A percentile compares a stretch with the other conserved stretches of the same genome.
Conservation (phyloP, 2,797 vertebrate species). For the Arctocebus calabarensis region DNA sequence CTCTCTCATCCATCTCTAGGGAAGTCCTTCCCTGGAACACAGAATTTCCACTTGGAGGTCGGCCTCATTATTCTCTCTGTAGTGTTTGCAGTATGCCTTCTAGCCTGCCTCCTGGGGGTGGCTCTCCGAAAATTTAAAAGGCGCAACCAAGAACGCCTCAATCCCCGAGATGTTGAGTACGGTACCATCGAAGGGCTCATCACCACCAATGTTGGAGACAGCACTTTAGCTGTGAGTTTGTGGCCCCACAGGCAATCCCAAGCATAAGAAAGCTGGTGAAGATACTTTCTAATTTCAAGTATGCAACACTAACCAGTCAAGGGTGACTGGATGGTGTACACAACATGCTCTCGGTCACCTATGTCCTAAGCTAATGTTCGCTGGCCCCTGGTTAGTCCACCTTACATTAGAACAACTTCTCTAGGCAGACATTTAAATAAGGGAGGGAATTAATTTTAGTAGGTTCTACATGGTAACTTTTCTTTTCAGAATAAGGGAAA, state of each 20-base stretch:
- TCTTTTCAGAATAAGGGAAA: background rate
- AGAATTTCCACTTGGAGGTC: slow-evolving; percentile 93
- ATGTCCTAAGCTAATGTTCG: background rate
- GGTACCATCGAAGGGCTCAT: slow-evolving; percentile 98
- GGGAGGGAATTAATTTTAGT: background rate
- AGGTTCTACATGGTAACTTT: slow-evolving; percentile 38
- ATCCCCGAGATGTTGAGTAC: slow-evolving; percentile 95
- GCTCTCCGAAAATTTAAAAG: slow-evolving; percentile 94
- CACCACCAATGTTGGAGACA: slow-evolving; percentile 98
- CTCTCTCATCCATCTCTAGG: slow-evolving; percentile 74
- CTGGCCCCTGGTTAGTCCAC: background rate
- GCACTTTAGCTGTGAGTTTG: slow-evolving; percentile 96
- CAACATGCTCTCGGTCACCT: background rate
- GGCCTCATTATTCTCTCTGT: slow-evolving; percentile 92
- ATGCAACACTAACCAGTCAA: background rate
- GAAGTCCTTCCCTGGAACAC: slow-evolving; percentile 88
- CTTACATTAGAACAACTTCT: background rate
- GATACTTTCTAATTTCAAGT: background rate
- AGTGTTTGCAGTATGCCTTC: slow-evolving; percentile 92
- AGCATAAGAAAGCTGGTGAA: background rate
- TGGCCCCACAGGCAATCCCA: background rate
- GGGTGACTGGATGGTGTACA: background rate
- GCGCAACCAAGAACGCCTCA: slow-evolving; percentile 95
- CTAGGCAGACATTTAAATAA: background rate
- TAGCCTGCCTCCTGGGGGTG: slow-evolving; percentile 92